Percentiles rank a stretch among this genome's conserved stretches.
phyloP scores from a whole-genome alignment of 2,113 vertebrate genomes.

The Channa argus region DNA sequence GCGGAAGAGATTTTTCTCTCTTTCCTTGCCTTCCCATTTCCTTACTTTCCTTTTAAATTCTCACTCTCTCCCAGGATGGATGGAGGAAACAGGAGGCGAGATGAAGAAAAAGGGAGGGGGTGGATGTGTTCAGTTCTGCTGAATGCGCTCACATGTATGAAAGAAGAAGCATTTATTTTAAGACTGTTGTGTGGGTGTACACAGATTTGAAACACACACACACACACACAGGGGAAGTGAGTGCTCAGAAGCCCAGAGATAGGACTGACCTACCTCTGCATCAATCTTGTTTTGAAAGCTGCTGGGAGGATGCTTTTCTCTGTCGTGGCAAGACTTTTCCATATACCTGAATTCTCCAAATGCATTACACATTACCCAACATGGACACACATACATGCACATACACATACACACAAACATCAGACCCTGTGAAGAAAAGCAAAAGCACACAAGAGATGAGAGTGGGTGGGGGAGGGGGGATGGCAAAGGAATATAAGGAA shows the following conservation, averaged over 20 bases:
- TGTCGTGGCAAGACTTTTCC: slow-evolving; percentile 43
- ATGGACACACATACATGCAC: slow-evolving; percentile 32
- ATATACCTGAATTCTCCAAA: slow-evolving; percentile 42
- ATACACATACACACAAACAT: slow-evolving; percentile 29
- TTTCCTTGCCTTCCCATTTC: slow-evolving; percentile 34
- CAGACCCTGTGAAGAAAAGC: slow-evolving; percentile 19
- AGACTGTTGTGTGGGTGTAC: slow-evolving; percentile 73
- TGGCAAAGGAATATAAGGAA: neutral
- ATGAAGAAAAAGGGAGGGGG: slow-evolving; percentile 60
- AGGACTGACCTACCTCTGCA: slow-evolving; percentile 72
- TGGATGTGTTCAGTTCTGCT: slow-evolving; percentile 73
- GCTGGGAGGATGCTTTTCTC: slow-evolving; percentile 52
- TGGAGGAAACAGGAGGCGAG: slow-evolving; percentile 45
- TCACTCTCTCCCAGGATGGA: slow-evolving; percentile 50
- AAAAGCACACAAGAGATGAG: neutral
- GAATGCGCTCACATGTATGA: slow-evolving; percentile 79
- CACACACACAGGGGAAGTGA: slow-evolving; percentile 43
- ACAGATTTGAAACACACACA: slow-evolving; percentile 62
- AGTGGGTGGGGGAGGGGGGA: neutral
- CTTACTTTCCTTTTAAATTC: slow-evolving; percentile 34
- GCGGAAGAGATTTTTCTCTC: slow-evolving; percentile 5
- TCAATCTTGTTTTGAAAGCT: slow-evolving; percentile 70
- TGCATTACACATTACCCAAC: slow-evolving; percentile 40
- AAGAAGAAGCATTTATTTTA: slow-evolving; percentile 81
- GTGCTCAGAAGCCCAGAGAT: slow-evolving; percentile 52